A percentile compares a stretch with the other conserved stretches of the same genome.
These are phyloP conservation scores for Solen grandis DNA, from an alignment of 1,140 invertebrate genomes.

Conservation along the genomic window DNA sequence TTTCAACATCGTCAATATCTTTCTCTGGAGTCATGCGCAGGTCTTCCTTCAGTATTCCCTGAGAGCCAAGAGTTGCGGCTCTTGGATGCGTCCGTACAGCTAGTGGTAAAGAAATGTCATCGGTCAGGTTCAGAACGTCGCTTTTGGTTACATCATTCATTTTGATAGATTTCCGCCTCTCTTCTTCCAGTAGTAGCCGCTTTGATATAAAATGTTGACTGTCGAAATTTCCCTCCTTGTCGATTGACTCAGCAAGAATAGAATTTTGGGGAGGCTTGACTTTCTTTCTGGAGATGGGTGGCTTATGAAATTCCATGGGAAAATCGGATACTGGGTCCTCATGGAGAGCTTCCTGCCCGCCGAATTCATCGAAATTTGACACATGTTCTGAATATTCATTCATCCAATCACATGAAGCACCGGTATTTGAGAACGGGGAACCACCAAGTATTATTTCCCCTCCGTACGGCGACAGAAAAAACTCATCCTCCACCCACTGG, in stretches of 20 bases:
- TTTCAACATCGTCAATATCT: constrained; percentile 37
- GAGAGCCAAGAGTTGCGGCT: background rate
- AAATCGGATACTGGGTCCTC: constrained; percentile 30
- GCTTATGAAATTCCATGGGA: background rate
- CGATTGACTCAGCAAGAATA: constrained; percentile 28
- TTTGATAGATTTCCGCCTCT: background rate
- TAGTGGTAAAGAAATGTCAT: too few species aligned
- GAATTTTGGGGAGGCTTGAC: constrained; percentile 15
- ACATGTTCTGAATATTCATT: constrained; percentile 60
- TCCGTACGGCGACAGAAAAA: constrained; percentile 71
- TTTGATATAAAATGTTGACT: constrained; percentile 39
- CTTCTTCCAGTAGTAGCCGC: constrained; percentile 32
- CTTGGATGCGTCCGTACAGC: too few species aligned
- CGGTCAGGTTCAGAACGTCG: background rate
- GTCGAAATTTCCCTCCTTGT: constrained; percentile 48
- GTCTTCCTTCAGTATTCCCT: constrained; percentile 30
- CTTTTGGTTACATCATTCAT: background rate
- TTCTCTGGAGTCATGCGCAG: constrained; percentile 30
- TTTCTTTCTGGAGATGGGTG: background rate
- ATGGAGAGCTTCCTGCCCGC: constrained; percentile 26
- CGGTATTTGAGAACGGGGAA: constrained; percentile 64
- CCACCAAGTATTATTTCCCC: constrained; percentile 72
- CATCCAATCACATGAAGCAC: constrained; percentile 67
- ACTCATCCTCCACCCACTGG: constrained; percentile 76
- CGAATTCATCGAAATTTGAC: constrained; percentile 29